Conservation (phyloP, 2,113 vertebrate species). For the Myanophis thanlyinensis region DNA sequence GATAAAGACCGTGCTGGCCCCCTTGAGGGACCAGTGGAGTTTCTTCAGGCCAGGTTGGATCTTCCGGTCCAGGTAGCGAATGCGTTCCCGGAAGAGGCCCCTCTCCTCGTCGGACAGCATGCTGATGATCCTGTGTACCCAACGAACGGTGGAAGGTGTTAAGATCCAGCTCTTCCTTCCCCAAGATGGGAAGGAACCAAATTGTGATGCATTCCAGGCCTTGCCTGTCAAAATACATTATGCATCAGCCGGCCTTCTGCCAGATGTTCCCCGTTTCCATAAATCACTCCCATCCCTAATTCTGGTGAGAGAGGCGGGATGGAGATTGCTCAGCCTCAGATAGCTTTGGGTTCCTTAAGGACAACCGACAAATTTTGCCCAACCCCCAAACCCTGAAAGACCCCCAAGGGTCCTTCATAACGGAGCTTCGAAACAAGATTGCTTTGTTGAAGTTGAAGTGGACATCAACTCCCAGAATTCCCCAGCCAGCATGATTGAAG, state of each 20-base stretch:
- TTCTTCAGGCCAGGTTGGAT: constrained; percentile 82
- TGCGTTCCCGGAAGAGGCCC: constrained; percentile 78
- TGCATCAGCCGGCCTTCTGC: neutral
- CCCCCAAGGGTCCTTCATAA: neutral
- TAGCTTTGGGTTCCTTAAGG: neutral
- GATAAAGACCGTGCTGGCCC: constrained; percentile 73
- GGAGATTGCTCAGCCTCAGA: neutral
- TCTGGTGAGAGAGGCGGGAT: neutral
- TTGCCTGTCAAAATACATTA: neutral
- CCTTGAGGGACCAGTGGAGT: constrained; percentile 78
- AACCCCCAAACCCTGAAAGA: neutral
- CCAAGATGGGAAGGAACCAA: neutral
- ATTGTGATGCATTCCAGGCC: neutral
- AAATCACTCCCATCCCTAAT: neutral
- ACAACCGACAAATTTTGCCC: neutral
- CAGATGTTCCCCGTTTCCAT: neutral
- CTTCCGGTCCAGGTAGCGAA: constrained; percentile 79
- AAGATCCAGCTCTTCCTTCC: neutral
- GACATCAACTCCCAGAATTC: neutral
- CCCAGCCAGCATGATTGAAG: neutral
- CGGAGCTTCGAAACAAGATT: neutral
- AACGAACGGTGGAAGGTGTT: neutral
- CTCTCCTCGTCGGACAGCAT: constrained; percentile 76
- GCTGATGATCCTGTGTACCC: constrained; percentile 71
- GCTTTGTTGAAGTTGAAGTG: neutral